Evolutionary conservation across 2,797 vertebrate species (phyloP), one percentile per base, ranked within the genome.

Genomic region (Knipowitschia caucasica): DNA sequence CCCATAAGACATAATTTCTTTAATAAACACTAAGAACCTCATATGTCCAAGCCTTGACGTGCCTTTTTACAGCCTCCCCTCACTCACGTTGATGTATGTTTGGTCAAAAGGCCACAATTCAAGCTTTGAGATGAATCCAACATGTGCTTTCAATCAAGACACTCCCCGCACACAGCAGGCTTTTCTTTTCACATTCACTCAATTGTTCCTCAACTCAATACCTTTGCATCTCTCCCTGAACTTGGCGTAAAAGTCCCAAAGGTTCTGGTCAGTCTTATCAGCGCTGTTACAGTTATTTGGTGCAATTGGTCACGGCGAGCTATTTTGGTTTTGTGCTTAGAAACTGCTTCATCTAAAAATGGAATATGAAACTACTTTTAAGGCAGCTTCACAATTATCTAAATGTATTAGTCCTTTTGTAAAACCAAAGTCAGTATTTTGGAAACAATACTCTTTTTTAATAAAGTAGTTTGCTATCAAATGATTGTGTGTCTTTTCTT

Each of bases 91-190:
- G 69, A 84, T 73, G 69, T 67, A 80, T 68, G 58, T 82, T 55
- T 77, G 81, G 80, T 82, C 68, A 59, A 36, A 53, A 39, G 59
- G 26, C 58, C 39, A 39, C 62, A 75, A 60, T 59, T 56, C 69
- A 73, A 74, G 26, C 21, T 56, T 38, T 33, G 33, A 64, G 33
- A 56, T 46, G 24, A 62, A 4, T 23, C 51, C 50, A 30, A 80
- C 86, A 87, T 85, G 73, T 90, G 87, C 59, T 88, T 88, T 62
- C 62, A 77, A 88, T 89, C 78, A 67, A 64, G 60, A 64, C 74
- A 36, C 69, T 73, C 73, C 80, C 78, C 61, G 67, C 69, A 68
- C 71, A 69, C 75, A 62, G 62, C 34, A 35, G 71, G 64, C 57
- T 59, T 69, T 62, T 51, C 62, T 62, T 51, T 64, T 59, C 56